Conservation (phyloP, 2,888 invertebrate species). For the Melanophora roralis region DNA sequence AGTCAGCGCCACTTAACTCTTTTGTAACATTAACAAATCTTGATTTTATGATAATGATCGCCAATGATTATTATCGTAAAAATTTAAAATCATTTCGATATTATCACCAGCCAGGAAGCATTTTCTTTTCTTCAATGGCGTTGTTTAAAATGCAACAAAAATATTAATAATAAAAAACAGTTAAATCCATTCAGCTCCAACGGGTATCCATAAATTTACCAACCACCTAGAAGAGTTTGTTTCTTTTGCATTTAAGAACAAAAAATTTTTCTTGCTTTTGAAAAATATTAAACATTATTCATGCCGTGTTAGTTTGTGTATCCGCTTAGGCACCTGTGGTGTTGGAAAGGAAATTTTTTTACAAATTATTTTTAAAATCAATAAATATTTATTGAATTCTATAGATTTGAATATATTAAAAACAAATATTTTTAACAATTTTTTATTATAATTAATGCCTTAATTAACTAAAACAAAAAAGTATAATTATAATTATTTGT, state of each 20-base stretch:
- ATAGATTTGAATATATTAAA: neutral
- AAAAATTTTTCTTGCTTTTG: neutral
- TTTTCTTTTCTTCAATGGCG: neutral
- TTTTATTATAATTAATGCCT: too few species aligned
- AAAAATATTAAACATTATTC: neutral
- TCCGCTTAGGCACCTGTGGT: constrained; percentile 68
- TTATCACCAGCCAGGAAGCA: constrained; percentile 15
- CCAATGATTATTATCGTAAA: constrained; percentile 15
- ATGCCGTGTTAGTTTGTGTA: neutral
- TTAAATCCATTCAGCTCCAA: constrained; percentile 10
- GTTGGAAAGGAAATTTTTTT: constrained; percentile 62
- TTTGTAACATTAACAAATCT: constrained; percentile 49
- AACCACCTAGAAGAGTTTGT: constrained; percentile 21
- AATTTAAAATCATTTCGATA: constrained; percentile 28
- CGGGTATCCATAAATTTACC: neutral
- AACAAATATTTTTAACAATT: too few species aligned
- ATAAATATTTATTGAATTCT: constrained; percentile 37
- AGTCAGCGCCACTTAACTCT: constrained; percentile 57
- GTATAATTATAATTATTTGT: too few species aligned
- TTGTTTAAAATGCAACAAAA: constrained; percentile 11
- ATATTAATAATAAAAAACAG: constrained; percentile 46
- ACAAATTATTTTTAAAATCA: constrained; percentile 39
- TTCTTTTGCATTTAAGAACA: constrained; percentile 23
- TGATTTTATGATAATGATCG: constrained; percentile 39
- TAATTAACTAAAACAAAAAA: too few species aligned